Percentiles rank a stretch among this genome's conserved stretches.
Evolutionary conservation across 2,113 vertebrate genomes (phyloP).

Genomic region (Taxidea taxus): DNA sequence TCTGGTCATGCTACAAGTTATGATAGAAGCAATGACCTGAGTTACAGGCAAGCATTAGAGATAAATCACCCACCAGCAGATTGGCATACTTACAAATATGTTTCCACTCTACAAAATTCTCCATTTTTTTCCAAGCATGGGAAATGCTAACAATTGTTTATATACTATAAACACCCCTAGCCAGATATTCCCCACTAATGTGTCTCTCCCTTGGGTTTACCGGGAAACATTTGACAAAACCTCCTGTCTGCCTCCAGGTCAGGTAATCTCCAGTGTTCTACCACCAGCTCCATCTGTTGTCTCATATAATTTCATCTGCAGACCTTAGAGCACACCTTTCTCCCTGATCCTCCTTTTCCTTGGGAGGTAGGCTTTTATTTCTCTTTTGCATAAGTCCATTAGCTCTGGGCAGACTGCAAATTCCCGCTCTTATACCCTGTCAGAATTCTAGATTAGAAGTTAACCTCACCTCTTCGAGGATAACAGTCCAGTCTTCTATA

Average conservation of each 20-base stretch:
- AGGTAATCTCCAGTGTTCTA: not conserved
- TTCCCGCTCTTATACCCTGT: not conserved
- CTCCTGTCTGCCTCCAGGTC: not conserved
- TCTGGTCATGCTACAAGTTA: not conserved
- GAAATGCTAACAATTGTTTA: not conserved
- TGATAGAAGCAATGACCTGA: not conserved
- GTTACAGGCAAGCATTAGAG: not conserved
- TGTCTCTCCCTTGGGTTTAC: not conserved
- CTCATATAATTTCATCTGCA: not conserved
- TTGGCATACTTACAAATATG: not conserved
- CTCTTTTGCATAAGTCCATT: not conserved
- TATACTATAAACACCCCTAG: not conserved
- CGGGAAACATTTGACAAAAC: not conserved
- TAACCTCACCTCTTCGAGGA: not conserved
- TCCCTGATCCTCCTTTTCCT: not conserved
- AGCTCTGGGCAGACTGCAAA: not conserved
- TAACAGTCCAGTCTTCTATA: not conserved
- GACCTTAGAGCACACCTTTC: not conserved
- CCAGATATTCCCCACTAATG: not conserved
- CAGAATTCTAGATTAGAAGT: not conserved
- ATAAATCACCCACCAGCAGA: not conserved
- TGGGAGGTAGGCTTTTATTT: not conserved
- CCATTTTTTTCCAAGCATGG: not conserved
- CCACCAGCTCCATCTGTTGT: not conserved
- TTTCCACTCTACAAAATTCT: not conserved